A percentile compares a stretch with the other conserved stretches of the same genome.
These are phyloP conservation scores for Pelusios castaneus DNA, from an alignment of 2,113 vertebrate genomes.

Conservation along the genomic window DNA sequence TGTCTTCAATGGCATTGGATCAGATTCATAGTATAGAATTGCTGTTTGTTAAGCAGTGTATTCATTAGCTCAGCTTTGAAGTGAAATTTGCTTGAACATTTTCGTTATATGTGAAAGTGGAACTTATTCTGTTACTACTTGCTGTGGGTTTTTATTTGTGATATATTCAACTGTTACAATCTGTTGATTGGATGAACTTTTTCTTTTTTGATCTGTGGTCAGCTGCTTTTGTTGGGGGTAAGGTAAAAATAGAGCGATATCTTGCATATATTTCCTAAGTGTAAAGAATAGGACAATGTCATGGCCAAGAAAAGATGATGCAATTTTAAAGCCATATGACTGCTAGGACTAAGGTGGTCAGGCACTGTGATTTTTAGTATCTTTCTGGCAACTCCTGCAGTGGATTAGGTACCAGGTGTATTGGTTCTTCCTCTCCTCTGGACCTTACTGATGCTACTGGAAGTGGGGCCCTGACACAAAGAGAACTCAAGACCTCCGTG, in stretches of 20 bases:
- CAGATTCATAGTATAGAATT: background rate
- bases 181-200: background rate
- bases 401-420: too few species aligned
- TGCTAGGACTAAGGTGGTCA: rapidly evolving
- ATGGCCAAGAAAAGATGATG: background rate
- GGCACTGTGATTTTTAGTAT: too few species aligned
- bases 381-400: too few species aligned
- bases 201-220: background rate
- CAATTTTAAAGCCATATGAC: background rate
- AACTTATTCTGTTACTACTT: background rate
- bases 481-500: too few species aligned
- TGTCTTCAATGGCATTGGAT: background rate
- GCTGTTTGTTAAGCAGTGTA: background rate
- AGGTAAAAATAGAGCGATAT: rapidly evolving
- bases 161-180: rapidly evolving
- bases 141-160: rapidly evolving
- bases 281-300: rapidly evolving
- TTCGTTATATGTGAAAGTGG: background rate
- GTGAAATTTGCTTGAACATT: background rate
- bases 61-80: rapidly evolving
- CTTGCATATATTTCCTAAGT: background rate
- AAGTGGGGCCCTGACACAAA: too few species aligned
- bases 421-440: too few species aligned
- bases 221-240: background rate
- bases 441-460: too few species aligned